Percentiles rank a stretch among this genome's conserved stretches.
Evolutionary conservation across 2,797 vertebrate genomes (phyloP).

Genomic region (Ateles fusciceps): DNA sequence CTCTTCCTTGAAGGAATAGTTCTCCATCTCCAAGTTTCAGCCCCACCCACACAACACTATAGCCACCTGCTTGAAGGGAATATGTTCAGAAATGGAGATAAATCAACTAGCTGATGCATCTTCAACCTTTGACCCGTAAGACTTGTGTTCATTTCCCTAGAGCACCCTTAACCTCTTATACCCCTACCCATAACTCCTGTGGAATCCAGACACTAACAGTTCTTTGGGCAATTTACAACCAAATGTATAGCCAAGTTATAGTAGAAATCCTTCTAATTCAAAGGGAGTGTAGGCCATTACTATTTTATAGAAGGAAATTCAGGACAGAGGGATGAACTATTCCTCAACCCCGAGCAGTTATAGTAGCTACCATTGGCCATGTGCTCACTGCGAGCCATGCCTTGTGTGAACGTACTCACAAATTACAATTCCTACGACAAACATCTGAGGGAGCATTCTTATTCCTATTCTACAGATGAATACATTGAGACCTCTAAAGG

Average conservation of each 20-base stretch:
- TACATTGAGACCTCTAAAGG: not conserved
- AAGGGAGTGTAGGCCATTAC: not conserved
- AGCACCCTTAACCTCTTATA: not conserved
- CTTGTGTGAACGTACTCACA: not conserved
- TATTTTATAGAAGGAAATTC: not conserved
- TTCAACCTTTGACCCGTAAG: not conserved
- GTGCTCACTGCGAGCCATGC: not conserved
- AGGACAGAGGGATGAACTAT: not conserved
- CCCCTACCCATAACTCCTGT: not conserved
- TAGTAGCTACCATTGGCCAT: not conserved
- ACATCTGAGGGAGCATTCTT: not conserved
- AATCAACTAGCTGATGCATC: not conserved
- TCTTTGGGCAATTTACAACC: not conserved
- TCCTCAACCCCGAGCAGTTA: not conserved
- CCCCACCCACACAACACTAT: not conserved
- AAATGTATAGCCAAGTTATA: not conserved
- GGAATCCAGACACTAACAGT: not conserved
- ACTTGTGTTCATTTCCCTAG: not conserved
- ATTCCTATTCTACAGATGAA: not conserved
- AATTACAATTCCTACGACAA: not conserved
- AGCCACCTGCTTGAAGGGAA: not conserved
- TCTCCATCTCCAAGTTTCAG: not conserved
- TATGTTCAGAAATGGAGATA: not conserved
- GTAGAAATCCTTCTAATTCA: not conserved
- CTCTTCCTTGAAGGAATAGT: not conserved